Evolutionary conservation across 2,888 invertebrate genomes (phyloP).

Genomic region (Diloba caeruleocephala): DNA sequence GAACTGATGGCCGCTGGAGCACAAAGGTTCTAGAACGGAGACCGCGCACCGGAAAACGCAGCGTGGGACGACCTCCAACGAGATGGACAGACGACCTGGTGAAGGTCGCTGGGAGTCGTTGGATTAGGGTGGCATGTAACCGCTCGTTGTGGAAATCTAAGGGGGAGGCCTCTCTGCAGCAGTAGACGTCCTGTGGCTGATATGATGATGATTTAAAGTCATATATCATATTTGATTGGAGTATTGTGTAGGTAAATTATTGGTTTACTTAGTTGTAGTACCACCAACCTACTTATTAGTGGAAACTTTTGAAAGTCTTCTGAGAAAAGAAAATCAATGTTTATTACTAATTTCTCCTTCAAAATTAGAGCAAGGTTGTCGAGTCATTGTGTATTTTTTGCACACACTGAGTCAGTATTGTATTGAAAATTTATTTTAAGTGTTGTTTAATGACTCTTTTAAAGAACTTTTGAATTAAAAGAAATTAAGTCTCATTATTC

Average conservation of each 20-base stretch:
- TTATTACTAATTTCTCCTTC: conserved; percentile 33
- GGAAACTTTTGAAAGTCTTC: conserved; percentile 13
- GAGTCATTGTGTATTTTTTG: conserved; percentile 37
- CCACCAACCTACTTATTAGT: background rate
- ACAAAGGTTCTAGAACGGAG: too few relatives aligned
- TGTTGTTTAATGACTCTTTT: conserved; percentile 12
- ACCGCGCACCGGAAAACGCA: too few relatives aligned
- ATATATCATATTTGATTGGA: background rate
- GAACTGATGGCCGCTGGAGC: too few relatives aligned
- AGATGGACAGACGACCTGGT: too few relatives aligned
- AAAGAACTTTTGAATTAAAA: conserved; percentile 22
- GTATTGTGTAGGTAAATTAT: background rate
- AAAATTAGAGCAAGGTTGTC: conserved; percentile 43
- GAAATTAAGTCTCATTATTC: conserved; percentile 17
- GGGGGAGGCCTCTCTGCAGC: too few relatives aligned
- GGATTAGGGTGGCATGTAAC: too few relatives aligned
- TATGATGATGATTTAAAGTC: background rate
- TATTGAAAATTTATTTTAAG: conserved; percentile 21
- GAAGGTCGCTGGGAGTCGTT: too few relatives aligned
- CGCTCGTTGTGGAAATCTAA: too few relatives aligned
- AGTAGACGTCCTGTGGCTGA: too few relatives aligned
- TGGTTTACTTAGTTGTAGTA: background rate
- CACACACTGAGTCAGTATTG: conserved; percentile 24
- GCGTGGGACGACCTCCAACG: too few relatives aligned
- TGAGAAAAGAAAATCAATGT: conserved; percentile 16